Evolutionary conservation across 2,888 invertebrate genomes (phyloP), one percentile per base, ranked within the genome.

Genomic region (Drosophila setosimentum): DNA sequence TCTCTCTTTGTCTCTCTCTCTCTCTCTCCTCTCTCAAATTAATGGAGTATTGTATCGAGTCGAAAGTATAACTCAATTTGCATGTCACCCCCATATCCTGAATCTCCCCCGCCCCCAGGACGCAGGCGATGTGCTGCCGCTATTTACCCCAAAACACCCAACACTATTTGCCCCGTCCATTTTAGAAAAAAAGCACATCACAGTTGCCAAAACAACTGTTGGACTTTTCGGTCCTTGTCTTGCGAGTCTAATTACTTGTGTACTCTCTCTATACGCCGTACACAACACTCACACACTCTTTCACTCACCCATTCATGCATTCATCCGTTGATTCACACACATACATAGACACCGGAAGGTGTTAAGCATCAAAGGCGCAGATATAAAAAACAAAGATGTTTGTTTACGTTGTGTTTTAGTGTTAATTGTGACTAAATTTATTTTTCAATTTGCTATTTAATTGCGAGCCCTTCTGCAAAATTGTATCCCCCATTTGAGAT

Each of bases 221-320:
- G 93, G 93, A 93, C 91, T 93, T 91, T 92, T 92, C 92, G 93
- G 93, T 93, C 93, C 93, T 93, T 93, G 93, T 92, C 92, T 76
- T 79, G 82, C 84, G 55, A 61, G n/a, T 58, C 42, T 54, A 68
- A 59, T 53, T 45, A 69, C 54, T 21, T 59, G 54, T 71, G 49
- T 50, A 45, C 67, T 85, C 35, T 55, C 60, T 76, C n/a, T 75
- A 49, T 57, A 62, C 33, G 37, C 45, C 29, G 33, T 32, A 40
- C 45, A 37, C n/a, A n/a, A 29, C 33, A 73, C 49, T n/a, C 45
- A 45, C 27, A n/a, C 10, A 45, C 45, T 16, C 21, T 21, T 6
- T 21, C n/a, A 37, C 5, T 40, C 40, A 40, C 1, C n/a, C 37
- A 35, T 5, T 48, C 24, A 30, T 11, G n/a, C 32, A 66, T 35